A percentile compares a stretch with the other conserved stretches of the same genome.
phyloP scores from a whole-genome alignment of 2,113 vertebrate species.

The Otolemur garnettii region DNA sequence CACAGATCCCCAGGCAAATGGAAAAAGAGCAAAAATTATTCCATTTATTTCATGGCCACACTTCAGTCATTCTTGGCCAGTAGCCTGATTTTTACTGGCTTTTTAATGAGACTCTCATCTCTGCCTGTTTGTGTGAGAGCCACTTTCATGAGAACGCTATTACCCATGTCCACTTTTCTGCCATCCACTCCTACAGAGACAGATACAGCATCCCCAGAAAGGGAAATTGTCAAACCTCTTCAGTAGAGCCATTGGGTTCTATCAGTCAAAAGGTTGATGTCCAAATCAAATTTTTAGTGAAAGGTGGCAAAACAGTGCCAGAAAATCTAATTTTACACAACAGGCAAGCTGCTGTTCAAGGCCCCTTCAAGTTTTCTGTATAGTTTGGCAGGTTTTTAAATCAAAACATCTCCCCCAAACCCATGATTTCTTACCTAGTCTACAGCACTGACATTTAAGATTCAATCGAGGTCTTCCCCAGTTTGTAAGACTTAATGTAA shows the following conservation, averaged over 20 bases:
- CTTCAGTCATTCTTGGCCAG: not conserved
- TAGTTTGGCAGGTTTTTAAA: not conserved
- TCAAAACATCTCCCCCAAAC: conserved; percentile 65
- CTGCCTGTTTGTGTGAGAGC: not conserved
- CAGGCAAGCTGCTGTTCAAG: conserved; percentile 55
- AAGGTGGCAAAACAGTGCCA: conserved; percentile 68
- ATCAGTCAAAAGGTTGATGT: not conserved
- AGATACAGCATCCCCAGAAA: not conserved
- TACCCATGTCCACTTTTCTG: not conserved
- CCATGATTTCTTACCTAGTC: not conserved
- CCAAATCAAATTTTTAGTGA: conserved; percentile 44
- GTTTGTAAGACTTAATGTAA: not conserved
- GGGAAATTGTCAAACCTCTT: not conserved
- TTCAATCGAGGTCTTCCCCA: not conserved
- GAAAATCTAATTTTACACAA: conserved; percentile 58
- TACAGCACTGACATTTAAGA: not conserved
- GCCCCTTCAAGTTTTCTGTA: conserved; percentile 61
- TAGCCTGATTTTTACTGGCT: conserved; percentile 1
- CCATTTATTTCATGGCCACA: conserved; percentile 16
- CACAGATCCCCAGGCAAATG: not conserved
- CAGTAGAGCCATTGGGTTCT: not conserved
- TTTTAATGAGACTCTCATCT: conserved; percentile 16
- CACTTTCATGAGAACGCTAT: conserved; percentile 27
- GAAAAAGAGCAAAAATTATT: conserved; percentile 10
- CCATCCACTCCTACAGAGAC: not conserved